Evolutionary conservation across 2,888 invertebrate species (phyloP).

Genomic region (Nyleta sp.): DNA sequence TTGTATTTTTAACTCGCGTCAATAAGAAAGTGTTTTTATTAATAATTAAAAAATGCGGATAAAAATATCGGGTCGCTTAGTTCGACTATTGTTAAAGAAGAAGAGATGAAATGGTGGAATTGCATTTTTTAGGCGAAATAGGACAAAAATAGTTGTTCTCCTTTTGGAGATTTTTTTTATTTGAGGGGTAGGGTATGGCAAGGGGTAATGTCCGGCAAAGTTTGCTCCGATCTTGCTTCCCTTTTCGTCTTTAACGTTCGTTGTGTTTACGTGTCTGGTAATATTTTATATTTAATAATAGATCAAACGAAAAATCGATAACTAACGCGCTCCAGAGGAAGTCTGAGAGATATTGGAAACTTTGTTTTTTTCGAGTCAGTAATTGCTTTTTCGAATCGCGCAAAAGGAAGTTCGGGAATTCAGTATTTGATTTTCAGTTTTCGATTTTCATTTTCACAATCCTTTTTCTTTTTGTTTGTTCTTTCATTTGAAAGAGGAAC

Average conservation of each 20-base stretch:
- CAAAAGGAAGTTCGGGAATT: no score
- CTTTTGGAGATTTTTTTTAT: background rate
- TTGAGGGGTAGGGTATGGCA: background rate
- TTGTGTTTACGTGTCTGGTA: conserved; percentile 3
- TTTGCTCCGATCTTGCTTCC: no score
- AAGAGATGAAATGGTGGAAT: background rate
- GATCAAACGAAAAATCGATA: conserved; percentile 2
- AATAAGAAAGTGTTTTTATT: conserved; percentile 5
- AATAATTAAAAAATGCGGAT: conserved; percentile 8
- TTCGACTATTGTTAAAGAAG: background rate
- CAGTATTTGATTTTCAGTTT: no score
- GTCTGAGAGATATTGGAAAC: no score
- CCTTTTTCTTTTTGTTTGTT: no score
- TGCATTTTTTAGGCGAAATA: no score
- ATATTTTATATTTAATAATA: conserved; percentile 9
- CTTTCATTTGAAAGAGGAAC: no score
- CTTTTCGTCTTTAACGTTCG: background rate
- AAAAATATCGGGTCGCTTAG: background rate
- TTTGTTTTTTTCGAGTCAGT: no score
- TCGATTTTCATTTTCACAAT: no score
- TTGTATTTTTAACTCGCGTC: conserved; percentile 13
- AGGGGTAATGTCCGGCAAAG: background rate
- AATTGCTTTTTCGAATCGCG: background rate
- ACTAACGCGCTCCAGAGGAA: background rate
- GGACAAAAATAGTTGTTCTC: no score